Base-by-base conservation (phyloP, 2,888 invertebrate species). In the Spicauda simplicius region DNA sequence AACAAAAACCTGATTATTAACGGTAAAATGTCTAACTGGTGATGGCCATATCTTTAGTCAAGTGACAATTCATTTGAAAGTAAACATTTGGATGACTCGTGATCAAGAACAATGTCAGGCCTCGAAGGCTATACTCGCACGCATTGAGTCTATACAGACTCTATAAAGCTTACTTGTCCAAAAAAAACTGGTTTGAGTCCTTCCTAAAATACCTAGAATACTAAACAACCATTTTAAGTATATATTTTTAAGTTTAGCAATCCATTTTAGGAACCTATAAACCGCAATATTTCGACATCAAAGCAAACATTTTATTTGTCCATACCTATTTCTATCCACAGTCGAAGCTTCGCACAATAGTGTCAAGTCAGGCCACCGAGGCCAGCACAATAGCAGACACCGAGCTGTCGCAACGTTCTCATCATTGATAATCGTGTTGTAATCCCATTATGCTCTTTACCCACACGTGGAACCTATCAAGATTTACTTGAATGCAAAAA, bases 351-450 rank as follows among this genome's bases (percentile, higher is more conserved):
- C 57, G 57, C 62, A 69, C 71, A 71, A 66, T 69, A 69, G 56
- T 60, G 59, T 64, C 58, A 52, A 63, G 65, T 60, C 41, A 48
- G 33, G 7, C 52, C 25, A 25, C 3, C 70, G 69, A 73, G 73
- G 72, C 69, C 72, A 53, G 50, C 60, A 71, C 73, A 70, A 71
- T 71, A 61, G 60, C 69, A 60, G 67, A 54, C 60, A 48, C 41
- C 52, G 30, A 54, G 45, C 69, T 78, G 78, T 79, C 77, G 80
- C 80, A 87, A 87, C 76, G 71, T 85, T 89, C 89, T 82, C 90
- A 87, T 87, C 86, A 86, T 82, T 88, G 85, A 86, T 84, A 85
- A 86, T 81, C 78, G 85, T 90, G 84, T 88, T 80, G 89, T 84
- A 90, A 90, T 82, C 76, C 82, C 80, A 90, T 88, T 88, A 88